These are phyloP conservation scores for Micropterix aruncella DNA, from an alignment of 2,888 invertebrate species.

Conservation along the genomic window DNA sequence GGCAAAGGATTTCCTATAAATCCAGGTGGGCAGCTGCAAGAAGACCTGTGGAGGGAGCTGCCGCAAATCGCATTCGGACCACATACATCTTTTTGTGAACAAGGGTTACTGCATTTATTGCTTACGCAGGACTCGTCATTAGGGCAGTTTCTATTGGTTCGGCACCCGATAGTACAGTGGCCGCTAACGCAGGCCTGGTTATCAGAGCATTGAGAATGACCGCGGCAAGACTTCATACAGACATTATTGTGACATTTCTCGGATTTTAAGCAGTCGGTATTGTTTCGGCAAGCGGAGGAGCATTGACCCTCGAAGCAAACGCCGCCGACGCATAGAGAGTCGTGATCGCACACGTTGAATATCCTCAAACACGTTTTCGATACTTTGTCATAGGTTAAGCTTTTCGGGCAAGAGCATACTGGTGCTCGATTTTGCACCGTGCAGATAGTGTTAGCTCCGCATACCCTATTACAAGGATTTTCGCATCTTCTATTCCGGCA, in stretches of 20 bases:
- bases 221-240: slow-evolving; percentile 66
- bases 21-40: slow-evolving; percentile 70
- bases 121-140: slow-evolving; percentile 67
- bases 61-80: slow-evolving; percentile 76
- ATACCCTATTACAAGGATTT: slow-evolving; percentile 70
- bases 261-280: slow-evolving; percentile 63
- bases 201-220: slow-evolving; percentile 65
- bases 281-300: slow-evolving; percentile 62
- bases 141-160: slow-evolving; percentile 69
- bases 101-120: slow-evolving; percentile 75
- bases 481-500: slow-evolving; percentile 60
- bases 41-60: slow-evolving; percentile 56
- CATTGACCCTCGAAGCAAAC: slow-evolving; percentile 76
- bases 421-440: slow-evolving; percentile 62
- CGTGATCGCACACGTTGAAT: slow-evolving; percentile 48
- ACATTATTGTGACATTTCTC: slow-evolving; percentile 67
- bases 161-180: slow-evolving; percentile 70
- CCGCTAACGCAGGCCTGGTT: slow-evolving; percentile 72
- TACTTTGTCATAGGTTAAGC: slow-evolving; percentile 51
- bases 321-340: slow-evolving; percentile 65
- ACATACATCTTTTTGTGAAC: slow-evolving; percentile 58
- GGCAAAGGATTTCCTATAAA: slow-evolving; percentile 80
- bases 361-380: slow-evolving; percentile 55
- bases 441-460: slow-evolving; percentile 72
- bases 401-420: slow-evolving; percentile 64